Evolutionary conservation across 2,888 invertebrate species (phyloP).

Genomic region (Spilarctia lutea): DNA sequence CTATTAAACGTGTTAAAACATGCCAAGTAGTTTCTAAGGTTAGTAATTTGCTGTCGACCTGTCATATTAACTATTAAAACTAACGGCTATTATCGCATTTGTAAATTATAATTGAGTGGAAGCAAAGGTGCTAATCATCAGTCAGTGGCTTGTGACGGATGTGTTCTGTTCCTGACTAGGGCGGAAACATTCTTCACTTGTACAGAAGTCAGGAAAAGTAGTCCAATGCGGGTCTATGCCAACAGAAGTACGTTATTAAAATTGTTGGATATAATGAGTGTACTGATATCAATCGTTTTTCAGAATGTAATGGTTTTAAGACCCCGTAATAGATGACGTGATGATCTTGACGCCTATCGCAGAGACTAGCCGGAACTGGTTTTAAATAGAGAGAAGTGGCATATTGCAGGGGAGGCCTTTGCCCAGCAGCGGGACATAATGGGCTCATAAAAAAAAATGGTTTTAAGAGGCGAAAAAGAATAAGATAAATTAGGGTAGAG

Average conservation of each 20-base stretch:
- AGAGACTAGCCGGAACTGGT: too few species aligned
- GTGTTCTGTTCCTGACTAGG: background rate
- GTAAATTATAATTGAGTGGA: constrained; percentile 22
- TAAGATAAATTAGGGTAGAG: background rate
- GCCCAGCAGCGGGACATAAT: too few species aligned
- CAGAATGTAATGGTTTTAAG: background rate
- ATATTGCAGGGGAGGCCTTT: too few species aligned
- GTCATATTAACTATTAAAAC: constrained; percentile 6
- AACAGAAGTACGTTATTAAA: background rate
- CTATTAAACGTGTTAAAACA: background rate
- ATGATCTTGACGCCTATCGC: too few species aligned
- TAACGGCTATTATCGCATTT: background rate
- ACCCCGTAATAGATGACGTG: too few species aligned
- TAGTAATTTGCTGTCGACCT: background rate
- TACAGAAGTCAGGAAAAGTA: background rate
- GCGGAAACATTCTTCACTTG: constrained; percentile 1
- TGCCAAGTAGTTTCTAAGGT: background rate
- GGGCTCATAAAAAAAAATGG: too few species aligned
- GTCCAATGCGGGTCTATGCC: background rate
- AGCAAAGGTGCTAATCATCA: constrained; percentile 21
- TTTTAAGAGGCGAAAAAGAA: background rate
- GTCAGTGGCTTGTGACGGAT: constrained; percentile 38
- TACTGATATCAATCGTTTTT: background rate
- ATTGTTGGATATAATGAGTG: background rate
- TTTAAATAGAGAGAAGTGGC: too few species aligned